Evolutionary conservation across 2,113 vertebrate genomes (phyloP), one percentile per base, ranked within the genome.

Genomic region (Pseudorectes ferrugineus): DNA sequence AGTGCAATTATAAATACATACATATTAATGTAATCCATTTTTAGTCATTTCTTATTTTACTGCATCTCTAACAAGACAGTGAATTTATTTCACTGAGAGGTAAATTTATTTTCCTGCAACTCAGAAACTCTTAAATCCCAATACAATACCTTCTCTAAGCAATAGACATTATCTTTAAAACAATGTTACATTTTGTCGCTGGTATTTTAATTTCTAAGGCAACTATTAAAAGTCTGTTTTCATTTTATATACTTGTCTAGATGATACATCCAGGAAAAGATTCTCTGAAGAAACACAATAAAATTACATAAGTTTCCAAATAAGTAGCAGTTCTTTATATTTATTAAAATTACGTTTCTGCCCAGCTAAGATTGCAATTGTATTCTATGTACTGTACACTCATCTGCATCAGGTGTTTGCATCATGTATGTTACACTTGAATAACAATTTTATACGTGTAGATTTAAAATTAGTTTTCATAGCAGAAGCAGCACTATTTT

Each of bases 11-110:
- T 88, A 95, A 95, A 92, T 72, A 82, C 81, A 95, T 94, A 85
- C 73, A 81, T 97, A 95, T 93, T 97, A 91, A 93, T 94, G 71
- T 33, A 24, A 92, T 81, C 73, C n/a, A 75, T 75, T 93, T 96
- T 91, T 85, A 89, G 80, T 78, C 0, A 81, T 86, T 97, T 92
- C 89, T 87, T 95, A 65, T 89, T 95, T 95, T 86, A 87, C 61
- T 77, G 26, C 26, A 62, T 68, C 70, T 72, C 57, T 91, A 89
- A 81, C 12, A 45, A 93, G 76, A 70, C 57, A 84, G 26, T 71
- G 68, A 77, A 78, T 82, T 93, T 92, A 63, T 92, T 74, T 95
- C 57, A 71, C 40, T 57, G 49, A 78, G 29, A 84, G 5, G 19
- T 45, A 87, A 84, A 91, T 87, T 67, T 86, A 36, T 95, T 92